Base-by-base conservation (phyloP, 2,888 invertebrate genomes). In the Polydrusus pterygomalis region DNA sequence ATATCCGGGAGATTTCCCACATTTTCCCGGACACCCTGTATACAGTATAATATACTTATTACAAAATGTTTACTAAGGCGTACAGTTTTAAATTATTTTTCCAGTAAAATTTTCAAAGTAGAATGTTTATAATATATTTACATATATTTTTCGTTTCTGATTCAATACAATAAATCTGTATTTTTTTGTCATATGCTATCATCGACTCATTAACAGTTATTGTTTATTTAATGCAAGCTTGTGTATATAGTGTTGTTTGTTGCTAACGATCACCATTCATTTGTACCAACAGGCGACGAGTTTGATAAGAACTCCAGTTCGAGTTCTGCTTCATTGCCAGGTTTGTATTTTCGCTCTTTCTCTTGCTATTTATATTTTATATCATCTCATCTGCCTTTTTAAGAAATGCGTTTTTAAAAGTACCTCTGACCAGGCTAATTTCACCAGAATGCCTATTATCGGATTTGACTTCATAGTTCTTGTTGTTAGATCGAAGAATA, bases 231-330 rank as follows among this genome's bases (percentile, higher is more conserved):
- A 62, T 74, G 74, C 74, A 56, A 72, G 77, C 70, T 74, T 77
- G 77, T 60, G 73, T 77, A 74, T 25, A 70, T 77, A 77, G 65
- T 54, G 67, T 77, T 79, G 71, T 78, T 81, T 81, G 80, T 82
- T 82, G 80, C 81, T 82, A 80, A 81, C 80, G 77, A 64, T 81
- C 85, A 84, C 82, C 79, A 69, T 82, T 80, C 79, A 75, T 81
- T 82, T 82, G 70, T 81, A 81, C 78, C 82, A 84, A 87, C 89
- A 87, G 89, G 89, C 88, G 91, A 92, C 87, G 91, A 92, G 88
- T 91, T 90, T 89, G 92, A 92, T 90, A 92, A 91, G 89, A 91
- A 91, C 87, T 92, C 92, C 89, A 91, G 91, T 88, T 91, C 92
- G 88, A 92, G 91, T 88, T 91, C 92, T 84, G 90, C 91, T 84